Percentiles rank a stretch among this genome's conserved stretches.
These are phyloP conservation scores for Gavia stellata DNA, from an alignment of 2,113 vertebrate genomes.

Conservation along the genomic window DNA sequence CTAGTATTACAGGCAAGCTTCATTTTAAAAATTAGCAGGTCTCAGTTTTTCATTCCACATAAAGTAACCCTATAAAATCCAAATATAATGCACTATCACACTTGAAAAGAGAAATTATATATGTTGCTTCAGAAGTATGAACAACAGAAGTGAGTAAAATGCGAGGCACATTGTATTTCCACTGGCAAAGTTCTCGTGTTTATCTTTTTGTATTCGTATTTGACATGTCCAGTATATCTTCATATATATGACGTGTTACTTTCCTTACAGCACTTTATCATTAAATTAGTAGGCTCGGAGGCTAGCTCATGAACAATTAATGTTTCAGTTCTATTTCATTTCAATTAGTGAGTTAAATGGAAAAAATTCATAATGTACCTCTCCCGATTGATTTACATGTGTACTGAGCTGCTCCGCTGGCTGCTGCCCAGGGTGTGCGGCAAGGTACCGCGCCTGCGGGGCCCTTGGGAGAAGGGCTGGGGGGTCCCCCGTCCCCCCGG, in stretches of 20 bases:
- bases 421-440: background rate
- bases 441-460: accelerated
- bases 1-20: background rate
- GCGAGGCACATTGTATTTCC: background rate
- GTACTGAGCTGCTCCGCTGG: background rate
- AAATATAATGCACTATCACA: background rate
- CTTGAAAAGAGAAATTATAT: background rate
- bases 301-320: conserved; percentile 36
- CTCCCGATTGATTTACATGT: background rate
- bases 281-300: background rate
- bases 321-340: conserved; percentile 12
- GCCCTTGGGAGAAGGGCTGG: background rate
- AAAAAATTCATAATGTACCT: background rate
- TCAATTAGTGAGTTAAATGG: background rate
- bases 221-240: background rate
- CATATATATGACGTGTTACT: background rate
- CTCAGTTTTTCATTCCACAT: background rate
- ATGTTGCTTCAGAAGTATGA: background rate
- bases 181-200: background rate
- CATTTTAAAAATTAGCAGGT: background rate
- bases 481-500: accelerated
- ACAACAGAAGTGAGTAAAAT: background rate
- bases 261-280: background rate
- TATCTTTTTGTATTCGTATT: background rate
- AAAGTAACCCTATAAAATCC: background rate